These are phyloP conservation scores for Rhea americana DNA, from an alignment of 2,113 vertebrate species.

Conservation along the genomic window DNA sequence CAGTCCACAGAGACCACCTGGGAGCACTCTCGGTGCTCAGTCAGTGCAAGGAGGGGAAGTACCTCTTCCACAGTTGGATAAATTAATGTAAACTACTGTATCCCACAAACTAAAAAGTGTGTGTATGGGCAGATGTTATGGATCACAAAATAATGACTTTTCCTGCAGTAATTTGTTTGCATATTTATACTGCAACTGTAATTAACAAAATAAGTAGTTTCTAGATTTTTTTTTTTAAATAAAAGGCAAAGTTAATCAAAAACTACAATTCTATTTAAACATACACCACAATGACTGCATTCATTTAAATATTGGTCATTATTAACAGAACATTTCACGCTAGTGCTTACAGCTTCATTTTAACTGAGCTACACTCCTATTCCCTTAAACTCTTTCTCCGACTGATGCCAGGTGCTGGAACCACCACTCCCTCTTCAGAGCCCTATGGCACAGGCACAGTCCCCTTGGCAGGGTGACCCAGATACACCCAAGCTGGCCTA, in stretches of 20 bases:
- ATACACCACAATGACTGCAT: background rate
- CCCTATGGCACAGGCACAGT: background rate
- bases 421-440: background rate
- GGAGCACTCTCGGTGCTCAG: background rate
- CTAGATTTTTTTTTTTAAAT: background rate
- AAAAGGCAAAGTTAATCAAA: background rate
- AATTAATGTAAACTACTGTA: background rate
- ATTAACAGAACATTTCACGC: background rate
- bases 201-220: background rate
- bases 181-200: background rate
- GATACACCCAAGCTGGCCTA: background rate
- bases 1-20: background rate
- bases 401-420: background rate
- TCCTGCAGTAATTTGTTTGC: background rate
- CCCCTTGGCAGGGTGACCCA: fast-evolving
- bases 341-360: background rate
- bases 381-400: background rate
- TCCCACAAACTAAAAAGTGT: background rate
- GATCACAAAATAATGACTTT: background rate
- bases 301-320: background rate
- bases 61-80: background rate
- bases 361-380: background rate
- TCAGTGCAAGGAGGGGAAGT: background rate
- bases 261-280: background rate
- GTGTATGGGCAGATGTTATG: background rate